These are phyloP conservation scores for Salmo trutta DNA, from an alignment of 2,797 vertebrate genomes.

Conservation along the genomic window DNA sequence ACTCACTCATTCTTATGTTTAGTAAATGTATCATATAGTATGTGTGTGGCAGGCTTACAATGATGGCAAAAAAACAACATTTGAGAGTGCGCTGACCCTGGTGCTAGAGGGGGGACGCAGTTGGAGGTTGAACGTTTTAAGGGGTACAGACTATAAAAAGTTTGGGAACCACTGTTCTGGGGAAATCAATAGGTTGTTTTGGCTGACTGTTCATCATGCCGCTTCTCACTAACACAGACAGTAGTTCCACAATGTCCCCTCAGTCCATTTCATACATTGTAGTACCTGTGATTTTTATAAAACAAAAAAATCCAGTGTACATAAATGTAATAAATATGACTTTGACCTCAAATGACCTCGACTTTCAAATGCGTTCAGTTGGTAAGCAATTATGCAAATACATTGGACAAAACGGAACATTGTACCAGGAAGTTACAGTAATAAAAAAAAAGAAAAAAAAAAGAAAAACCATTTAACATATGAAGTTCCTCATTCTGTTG, in stretches of 20 bases:
- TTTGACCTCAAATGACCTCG: not conserved
- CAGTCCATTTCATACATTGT: not conserved
- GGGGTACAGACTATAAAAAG: no score
- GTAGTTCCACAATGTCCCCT: not conserved
- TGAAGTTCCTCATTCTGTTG: slow-evolving; percentile 46
- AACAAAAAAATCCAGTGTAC: not conserved
- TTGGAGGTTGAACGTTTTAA: no score
- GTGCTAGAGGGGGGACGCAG: no score
- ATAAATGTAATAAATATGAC: not conserved
- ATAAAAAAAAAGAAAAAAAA: slow-evolving; percentile 29
- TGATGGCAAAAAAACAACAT: no score
- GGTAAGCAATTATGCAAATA: slow-evolving; percentile 44
- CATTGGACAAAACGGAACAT: slow-evolving; percentile 4
- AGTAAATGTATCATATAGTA: no score
- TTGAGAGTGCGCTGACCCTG: no score
- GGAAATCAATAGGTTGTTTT: no score
- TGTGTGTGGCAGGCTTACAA: no score
- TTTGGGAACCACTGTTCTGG: no score
- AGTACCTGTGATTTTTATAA: not conserved
- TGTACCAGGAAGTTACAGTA: slow-evolving; percentile 49
- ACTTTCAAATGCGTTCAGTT: not conserved
- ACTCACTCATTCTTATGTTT: no score
- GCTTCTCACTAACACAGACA: no score
- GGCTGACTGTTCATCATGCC: no score
- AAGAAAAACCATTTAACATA: slow-evolving; percentile 32